A percentile compares a stretch with the other conserved stretches of the same genome.
Evolutionary conservation across 2,888 invertebrate species (phyloP).

Genomic region (Eupithecia exiguata): DNA sequence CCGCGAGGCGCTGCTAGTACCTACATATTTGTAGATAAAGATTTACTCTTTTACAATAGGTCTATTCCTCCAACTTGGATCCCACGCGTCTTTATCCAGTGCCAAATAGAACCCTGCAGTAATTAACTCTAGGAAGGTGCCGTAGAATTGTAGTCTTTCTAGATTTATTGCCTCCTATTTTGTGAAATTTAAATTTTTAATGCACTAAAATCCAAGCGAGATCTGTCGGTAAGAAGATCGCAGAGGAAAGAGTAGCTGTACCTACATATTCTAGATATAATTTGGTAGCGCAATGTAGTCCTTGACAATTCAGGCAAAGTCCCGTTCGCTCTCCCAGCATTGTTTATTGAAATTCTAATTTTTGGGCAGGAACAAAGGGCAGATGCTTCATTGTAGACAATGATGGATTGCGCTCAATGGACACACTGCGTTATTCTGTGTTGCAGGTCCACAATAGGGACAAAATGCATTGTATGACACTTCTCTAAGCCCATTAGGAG

Average conservation of each 20-base stretch:
- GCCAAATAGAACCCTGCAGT: neutral
- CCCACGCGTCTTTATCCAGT: neutral
- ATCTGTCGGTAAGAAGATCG: neutral
- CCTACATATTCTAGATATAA: neutral
- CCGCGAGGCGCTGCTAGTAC: too few relatives aligned
- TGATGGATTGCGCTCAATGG: slow-evolving; percentile 68
- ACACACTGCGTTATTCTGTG: slow-evolving; percentile 27
- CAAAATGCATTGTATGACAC: slow-evolving; percentile 68
- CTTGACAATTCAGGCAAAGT: slow-evolving; percentile 45
- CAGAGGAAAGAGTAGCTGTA: neutral
- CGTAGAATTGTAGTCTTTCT: neutral
- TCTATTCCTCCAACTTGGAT: neutral
- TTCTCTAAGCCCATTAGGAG: slow-evolving; percentile 62
- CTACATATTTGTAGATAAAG: too few relatives aligned
- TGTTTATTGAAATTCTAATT: slow-evolving; percentile 77
- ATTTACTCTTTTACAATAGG: neutral
- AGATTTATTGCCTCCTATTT: neutral
- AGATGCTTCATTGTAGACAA: slow-evolving; percentile 71
- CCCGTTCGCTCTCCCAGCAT: slow-evolving; percentile 57
- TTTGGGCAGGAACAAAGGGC: slow-evolving; percentile 76
- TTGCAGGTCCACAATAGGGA: slow-evolving; percentile 66
- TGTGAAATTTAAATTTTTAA: neutral
- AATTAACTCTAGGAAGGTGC: neutral
- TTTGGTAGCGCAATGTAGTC: slow-evolving; percentile 1
- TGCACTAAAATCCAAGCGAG: neutral